Conservation (phyloP, 2,888 invertebrate species). For the Tupiocoris notatus region DNA sequence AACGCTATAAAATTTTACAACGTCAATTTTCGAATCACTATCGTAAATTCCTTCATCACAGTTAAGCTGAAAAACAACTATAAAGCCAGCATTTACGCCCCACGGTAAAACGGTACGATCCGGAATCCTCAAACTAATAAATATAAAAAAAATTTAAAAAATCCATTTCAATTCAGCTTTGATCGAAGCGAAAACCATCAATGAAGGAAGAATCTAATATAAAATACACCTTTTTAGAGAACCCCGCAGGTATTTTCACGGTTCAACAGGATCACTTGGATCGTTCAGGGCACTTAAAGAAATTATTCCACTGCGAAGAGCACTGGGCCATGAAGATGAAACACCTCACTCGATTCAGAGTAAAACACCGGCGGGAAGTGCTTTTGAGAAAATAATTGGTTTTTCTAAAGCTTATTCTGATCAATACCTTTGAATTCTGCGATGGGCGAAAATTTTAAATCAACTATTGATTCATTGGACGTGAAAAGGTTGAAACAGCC, state of each 20-base stretch:
- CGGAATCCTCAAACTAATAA: too few relatives aligned
- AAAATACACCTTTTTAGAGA: not conserved
- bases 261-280: not conserved
- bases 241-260: not conserved
- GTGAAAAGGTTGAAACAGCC: too few relatives aligned
- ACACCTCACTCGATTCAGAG: not conserved
- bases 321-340: not conserved
- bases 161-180: too few relatives aligned
- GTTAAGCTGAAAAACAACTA: too few relatives aligned
- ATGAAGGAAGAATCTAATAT: not conserved
- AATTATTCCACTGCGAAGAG: not conserved
- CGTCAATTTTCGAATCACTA: too few relatives aligned
- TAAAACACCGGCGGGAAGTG: not conserved
- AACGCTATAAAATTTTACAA: too few relatives aligned
- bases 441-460: too few relatives aligned
- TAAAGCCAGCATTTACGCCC: too few relatives aligned
- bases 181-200: not conserved
- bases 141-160: too few relatives aligned
- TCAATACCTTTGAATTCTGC: not conserved
- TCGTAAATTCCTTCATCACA: too few relatives aligned
- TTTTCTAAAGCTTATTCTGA: not conserved
- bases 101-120: too few relatives aligned
- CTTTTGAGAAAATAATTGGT: not conserved
- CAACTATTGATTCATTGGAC: too few relatives aligned
- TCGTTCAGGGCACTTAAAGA: not conserved